A percentile compares a stretch with the other conserved stretches of the same genome.
These are phyloP conservation scores for Phrixothrix hirtus DNA, from an alignment of 2,888 invertebrate genomes.

Conservation along the genomic window DNA sequence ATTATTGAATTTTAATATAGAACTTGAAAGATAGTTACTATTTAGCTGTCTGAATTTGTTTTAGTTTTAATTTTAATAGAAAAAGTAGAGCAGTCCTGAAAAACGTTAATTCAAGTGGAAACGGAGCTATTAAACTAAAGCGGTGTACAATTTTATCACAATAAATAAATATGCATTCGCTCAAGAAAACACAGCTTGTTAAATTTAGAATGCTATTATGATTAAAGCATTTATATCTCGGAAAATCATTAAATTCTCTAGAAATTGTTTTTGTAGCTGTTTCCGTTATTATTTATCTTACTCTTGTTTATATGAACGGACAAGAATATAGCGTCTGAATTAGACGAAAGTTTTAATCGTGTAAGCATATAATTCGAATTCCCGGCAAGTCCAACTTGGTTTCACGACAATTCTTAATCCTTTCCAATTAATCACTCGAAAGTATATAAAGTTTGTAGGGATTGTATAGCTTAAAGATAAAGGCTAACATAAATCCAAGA, in stretches of 20 bases:
- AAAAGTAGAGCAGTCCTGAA: no score
- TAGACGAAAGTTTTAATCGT: constrained; percentile 21
- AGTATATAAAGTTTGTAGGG: constrained; percentile 48
- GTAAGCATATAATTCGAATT: constrained; percentile 32
- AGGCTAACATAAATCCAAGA: constrained; percentile 47
- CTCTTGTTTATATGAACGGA: constrained; percentile 15
- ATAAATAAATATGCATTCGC: no score
- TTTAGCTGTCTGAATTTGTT: no score
- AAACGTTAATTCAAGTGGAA: no score
- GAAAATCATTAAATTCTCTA: neutral
- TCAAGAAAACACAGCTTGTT: no score
- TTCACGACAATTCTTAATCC: constrained; percentile 49
- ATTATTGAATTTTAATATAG: no score
- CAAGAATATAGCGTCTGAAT: constrained; percentile 22
- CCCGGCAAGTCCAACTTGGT: constrained; percentile 30
- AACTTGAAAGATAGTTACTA: no score
- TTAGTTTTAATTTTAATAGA: no score
- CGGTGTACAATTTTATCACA: no score
- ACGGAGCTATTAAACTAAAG: no score
- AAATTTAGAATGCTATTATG: no score
- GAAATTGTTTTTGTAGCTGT: neutral
- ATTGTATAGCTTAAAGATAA: constrained; percentile 48
- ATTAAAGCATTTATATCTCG: no score
- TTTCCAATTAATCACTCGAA: constrained; percentile 49
- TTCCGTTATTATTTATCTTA: constrained; percentile 17